These are phyloP conservation scores for Diachrysia chrysitis DNA, from an alignment of 2,888 invertebrate species.

Conservation along the genomic window DNA sequence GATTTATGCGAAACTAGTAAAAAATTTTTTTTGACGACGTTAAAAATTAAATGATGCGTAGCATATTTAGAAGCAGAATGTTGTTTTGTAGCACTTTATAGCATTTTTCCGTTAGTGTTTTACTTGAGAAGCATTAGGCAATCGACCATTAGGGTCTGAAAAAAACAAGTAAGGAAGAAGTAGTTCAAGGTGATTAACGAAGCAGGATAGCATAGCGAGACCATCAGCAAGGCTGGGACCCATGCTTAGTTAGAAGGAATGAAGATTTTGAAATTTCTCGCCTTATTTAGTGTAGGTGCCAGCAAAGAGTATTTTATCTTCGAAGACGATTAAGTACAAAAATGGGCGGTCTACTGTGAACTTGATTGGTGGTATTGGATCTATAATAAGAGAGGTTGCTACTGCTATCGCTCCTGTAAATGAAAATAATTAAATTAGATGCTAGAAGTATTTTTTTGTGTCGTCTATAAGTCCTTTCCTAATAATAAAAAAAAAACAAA, in stretches of 20 bases:
- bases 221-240: not conserved
- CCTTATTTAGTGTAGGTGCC: conserved; percentile 60
- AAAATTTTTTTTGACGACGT: not conserved
- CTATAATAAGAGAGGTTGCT: conserved; percentile 19
- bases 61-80: not conserved
- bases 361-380: conserved; percentile 30
- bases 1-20: too few species aligned
- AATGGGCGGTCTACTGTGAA: conserved; percentile 57
- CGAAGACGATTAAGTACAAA: conserved; percentile 60
- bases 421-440: not conserved
- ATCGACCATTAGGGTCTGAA: not conserved
- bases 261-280: not conserved
- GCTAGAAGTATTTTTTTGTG: not conserved
- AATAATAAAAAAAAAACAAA: too few species aligned
- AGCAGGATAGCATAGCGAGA: not conserved
- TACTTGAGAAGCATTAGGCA: not conserved
- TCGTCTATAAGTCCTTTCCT: not conserved
- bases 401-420: conserved; percentile 7
- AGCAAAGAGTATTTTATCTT: conserved; percentile 61
- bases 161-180: not conserved
- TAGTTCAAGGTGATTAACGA: not conserved
- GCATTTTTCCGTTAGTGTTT: not conserved
- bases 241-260: not conserved
- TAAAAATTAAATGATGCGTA: too few species aligned
- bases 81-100: not conserved